Conservation (phyloP, 2,797 vertebrate genomes). For the Anguilla marmorata region DNA sequence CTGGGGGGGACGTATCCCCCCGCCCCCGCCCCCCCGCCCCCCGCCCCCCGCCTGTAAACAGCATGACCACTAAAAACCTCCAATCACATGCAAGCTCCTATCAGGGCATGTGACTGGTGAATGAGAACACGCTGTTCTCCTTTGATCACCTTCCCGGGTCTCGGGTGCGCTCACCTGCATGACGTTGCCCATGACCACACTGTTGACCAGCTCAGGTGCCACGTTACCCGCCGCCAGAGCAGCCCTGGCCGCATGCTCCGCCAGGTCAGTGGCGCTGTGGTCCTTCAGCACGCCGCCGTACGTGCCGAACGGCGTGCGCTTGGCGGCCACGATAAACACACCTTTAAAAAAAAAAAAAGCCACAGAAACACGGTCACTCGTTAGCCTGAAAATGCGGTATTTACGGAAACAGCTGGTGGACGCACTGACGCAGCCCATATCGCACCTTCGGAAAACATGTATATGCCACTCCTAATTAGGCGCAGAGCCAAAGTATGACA, state of each 20-base stretch:
- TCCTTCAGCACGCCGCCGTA: conserved; percentile 89
- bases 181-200: conserved; percentile 88
- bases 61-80: background rate
- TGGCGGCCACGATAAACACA: conserved; percentile 93
- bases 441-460: background rate
- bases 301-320: conserved; percentile 90
- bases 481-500: background rate
- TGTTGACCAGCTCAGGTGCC: conserved; percentile 84
- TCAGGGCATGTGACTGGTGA: background rate
- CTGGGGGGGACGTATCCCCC: too few species aligned
- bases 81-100: background rate
- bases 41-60: too few species aligned
- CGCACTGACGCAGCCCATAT: background rate
- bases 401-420: background rate
- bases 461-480: background rate
- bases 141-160: background rate
- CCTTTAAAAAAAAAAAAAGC: conserved; percentile 63
- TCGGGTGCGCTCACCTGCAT: conserved; percentile 76
- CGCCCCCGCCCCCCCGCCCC: too few species aligned
- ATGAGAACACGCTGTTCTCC: background rate
- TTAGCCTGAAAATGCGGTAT: background rate
- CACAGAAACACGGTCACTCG: background rate
- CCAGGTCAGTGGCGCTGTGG: conserved; percentile 85
- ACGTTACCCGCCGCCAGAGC: conserved; percentile 84
- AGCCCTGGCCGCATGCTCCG: conserved; percentile 83